These are phyloP conservation scores for Eolophus roseicapilla DNA, from an alignment of 2,113 vertebrate genomes.

Conservation along the genomic window DNA sequence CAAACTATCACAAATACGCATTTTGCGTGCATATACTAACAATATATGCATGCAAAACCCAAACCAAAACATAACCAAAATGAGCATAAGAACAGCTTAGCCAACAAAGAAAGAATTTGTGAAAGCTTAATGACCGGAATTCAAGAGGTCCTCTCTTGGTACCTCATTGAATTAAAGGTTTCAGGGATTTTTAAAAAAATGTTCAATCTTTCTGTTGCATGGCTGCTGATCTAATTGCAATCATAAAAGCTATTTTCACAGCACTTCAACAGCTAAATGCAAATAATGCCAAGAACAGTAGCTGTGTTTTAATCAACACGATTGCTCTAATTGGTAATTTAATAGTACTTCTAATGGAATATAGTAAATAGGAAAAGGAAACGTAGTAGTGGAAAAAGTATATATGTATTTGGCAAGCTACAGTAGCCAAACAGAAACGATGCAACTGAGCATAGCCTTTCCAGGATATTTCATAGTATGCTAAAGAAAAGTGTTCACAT, in stretches of 20 bases:
- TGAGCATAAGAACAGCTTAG: neutral
- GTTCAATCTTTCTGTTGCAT: neutral
- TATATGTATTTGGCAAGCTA: neutral
- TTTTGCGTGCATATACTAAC: neutral
- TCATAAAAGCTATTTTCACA: neutral
- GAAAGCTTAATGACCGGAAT: neutral
- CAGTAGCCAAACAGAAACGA: neutral
- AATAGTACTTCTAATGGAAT: neutral
- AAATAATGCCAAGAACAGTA: neutral
- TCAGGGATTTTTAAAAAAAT: neutral
- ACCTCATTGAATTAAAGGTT: neutral
- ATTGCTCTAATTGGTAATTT: slow-evolving; percentile 33
- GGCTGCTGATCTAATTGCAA: neutral
- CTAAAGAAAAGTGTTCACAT: neutral
- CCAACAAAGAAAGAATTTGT: neutral
- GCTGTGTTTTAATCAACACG: neutral
- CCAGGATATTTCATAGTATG: neutral
- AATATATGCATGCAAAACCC: neutral
- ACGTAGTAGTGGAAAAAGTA: neutral
- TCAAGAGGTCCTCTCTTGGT: neutral
- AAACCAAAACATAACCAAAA: neutral
- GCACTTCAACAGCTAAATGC: neutral
- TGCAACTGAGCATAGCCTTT: neutral
- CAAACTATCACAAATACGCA: neutral
- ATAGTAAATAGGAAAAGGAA: neutral